A percentile compares a stretch with the other conserved stretches of the same genome.
Evolutionary conservation across 2,888 invertebrate genomes (phyloP).

Genomic region (Dasypogon diadema): DNA sequence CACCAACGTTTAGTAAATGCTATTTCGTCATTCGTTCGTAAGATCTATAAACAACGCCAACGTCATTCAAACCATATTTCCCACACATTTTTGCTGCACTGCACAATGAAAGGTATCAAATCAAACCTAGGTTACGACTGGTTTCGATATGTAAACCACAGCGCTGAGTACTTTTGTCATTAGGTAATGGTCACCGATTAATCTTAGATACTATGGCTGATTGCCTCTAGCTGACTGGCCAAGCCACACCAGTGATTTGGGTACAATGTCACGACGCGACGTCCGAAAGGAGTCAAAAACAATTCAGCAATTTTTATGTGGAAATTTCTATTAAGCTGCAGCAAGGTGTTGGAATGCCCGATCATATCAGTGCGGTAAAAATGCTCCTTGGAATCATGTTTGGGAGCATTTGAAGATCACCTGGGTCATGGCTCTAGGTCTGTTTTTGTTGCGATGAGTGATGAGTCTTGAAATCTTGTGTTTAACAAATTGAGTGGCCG

Average conservation of each 20-base stretch:
- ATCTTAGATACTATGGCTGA: background rate
- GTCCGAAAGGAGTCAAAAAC: background rate
- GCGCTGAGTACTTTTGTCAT: background rate
- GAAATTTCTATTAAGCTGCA: too few species aligned
- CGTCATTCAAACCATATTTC: background rate
- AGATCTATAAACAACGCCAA: background rate
- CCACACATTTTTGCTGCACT: background rate
- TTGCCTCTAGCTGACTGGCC: background rate
- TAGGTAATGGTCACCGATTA: background rate
- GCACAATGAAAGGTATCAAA: background rate
- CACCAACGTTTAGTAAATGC: background rate
- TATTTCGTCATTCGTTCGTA: background rate
- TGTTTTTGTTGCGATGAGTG: background rate
- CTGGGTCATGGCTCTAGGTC: conserved; percentile 2
- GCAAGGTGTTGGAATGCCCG: background rate
- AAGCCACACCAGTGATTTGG: background rate
- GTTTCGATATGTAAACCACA: background rate
- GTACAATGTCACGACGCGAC: background rate
- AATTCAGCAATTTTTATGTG: background rate
- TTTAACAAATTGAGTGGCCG: background rate
- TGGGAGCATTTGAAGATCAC: conserved; percentile 18
- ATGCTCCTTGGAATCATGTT: background rate
- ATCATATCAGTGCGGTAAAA: background rate
- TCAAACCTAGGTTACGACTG: background rate
- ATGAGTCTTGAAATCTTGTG: background rate